Percentiles rank a stretch among this genome's conserved stretches.
These are phyloP conservation scores for Trichopoda pennipes DNA, from an alignment of 2,888 invertebrate species.

Conservation along the genomic window DNA sequence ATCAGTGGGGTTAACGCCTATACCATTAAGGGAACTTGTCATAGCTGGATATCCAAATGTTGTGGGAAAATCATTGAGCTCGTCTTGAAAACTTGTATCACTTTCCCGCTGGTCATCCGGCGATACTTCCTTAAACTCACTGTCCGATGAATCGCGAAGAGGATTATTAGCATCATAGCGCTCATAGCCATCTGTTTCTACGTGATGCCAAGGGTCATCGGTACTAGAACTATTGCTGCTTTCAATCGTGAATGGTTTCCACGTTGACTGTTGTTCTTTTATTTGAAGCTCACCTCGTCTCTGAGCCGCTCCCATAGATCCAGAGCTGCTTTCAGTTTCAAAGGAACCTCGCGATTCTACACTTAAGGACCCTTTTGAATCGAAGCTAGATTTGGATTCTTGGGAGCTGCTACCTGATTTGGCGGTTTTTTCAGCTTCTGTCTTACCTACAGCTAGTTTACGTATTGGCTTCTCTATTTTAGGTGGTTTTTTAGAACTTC, in stretches of 20 bases:
- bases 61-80: slow-evolving; percentile 88
- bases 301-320: slow-evolving; percentile 87
- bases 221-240: slow-evolving; percentile 93
- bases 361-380: slow-evolving; percentile 84
- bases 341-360: slow-evolving; percentile 88
- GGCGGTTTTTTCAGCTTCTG: slow-evolving; percentile 81
- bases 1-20: slow-evolving; percentile 84
- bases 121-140: slow-evolving; percentile 81
- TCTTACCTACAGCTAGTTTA: slow-evolving; percentile 79
- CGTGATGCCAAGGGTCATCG: slow-evolving; percentile 91
- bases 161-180: slow-evolving; percentile 81
- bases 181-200: slow-evolving; percentile 86
- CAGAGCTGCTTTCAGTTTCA: slow-evolving; percentile 89
- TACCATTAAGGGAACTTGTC: slow-evolving; percentile 82
- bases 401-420: slow-evolving; percentile 80
- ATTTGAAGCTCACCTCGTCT: slow-evolving; percentile 83
- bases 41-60: slow-evolving; percentile 87
- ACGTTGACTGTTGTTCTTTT: slow-evolving; percentile 88
- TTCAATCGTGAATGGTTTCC: slow-evolving; percentile 91
- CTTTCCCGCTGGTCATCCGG: slow-evolving; percentile 83
- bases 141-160: slow-evolving; percentile 78
- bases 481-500: slow-evolving; percentile 82
- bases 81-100: slow-evolving; percentile 88
- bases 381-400: slow-evolving; percentile 84
- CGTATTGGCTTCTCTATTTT: slow-evolving; percentile 81